phyloP scores from a whole-genome alignment of 2,113 vertebrate species.

The Serinus canaria region DNA sequence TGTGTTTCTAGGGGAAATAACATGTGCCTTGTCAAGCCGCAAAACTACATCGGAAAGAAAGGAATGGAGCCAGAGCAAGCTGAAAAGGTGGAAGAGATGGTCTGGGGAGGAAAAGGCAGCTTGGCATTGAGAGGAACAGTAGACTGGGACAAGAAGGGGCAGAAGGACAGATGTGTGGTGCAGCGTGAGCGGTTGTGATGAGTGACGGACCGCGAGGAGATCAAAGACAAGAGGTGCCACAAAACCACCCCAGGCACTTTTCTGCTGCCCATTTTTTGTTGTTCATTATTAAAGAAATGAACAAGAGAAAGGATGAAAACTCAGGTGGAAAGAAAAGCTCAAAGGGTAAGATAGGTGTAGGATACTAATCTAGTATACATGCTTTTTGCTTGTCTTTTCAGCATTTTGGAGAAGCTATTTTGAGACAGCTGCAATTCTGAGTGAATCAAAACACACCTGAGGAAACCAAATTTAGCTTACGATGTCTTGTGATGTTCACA shows the following conservation, averaged over 20 bases:
- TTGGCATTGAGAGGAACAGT: not conserved
- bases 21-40: not conserved
- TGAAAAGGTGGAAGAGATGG: not conserved
- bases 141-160: not conserved
- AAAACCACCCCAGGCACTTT: not conserved
- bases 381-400: not conserved
- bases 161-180: not conserved
- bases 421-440: not conserved
- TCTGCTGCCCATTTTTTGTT: not conserved
- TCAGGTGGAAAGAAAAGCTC: not conserved
- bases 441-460: not conserved
- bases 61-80: not conserved
- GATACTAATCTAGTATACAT: not conserved
- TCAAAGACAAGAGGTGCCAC: not conserved
- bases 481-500: not conserved
- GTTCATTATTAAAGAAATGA: not conserved
- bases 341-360: not conserved
- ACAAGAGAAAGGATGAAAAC: not conserved
- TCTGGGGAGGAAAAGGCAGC: not conserved
- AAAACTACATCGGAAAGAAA: not conserved
- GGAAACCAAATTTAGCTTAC: not conserved
- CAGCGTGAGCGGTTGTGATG: rapidly evolving
- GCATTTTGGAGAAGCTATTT: not conserved
- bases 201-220: not conserved
- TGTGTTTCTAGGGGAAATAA: not conserved